Base-by-base conservation (phyloP, 2,888 invertebrate species). In the Hypolimnas misippus region DNA sequence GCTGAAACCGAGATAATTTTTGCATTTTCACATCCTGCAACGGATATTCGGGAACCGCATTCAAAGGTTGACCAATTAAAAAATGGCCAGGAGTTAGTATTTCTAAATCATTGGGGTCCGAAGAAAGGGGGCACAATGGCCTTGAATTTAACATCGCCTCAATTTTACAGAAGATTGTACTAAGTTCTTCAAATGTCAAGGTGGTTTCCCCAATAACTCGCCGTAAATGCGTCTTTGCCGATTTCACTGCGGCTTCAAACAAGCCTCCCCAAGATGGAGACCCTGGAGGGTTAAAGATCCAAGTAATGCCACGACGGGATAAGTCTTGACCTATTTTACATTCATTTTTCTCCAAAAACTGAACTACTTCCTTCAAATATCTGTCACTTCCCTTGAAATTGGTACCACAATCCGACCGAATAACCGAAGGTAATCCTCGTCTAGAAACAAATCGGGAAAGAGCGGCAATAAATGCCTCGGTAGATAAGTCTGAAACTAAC, bases 1-100 rank as follows among this genome's bases (percentile, higher is more conserved):
- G 51, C 44, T 72, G 59, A 63, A 69, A 70, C 6, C 69, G 66
- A 8, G 55, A 46, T 3, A 70, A 61, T 8, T 65, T 42, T 1
- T n/a, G n/a, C 3, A 31, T n/a, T 35, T 21, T 35, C n/a, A 49
- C 35, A 21, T 49, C 57, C 17, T 8, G 8, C 7, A 33, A 8
- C 2, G 33, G 33, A 10, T 33, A 33, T 8, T 33, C 33, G n/a
- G 38, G 38, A 3, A 38, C n/a, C 1, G 38, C 12, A 3, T n/a
- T 38, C 38, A 38, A 8, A n/a, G 38, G 38, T 5, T 14, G 38
- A 3, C 38, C 38, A n/a, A 38, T 38, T 8, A 38, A n/a, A 38
- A 38, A 38, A 14, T 38, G 38, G 12, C 38, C 38, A 3, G 38
- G 38, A n/a, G 38, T 38, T 1, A 38, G 14, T 1, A 8, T 3